A percentile compares a stretch with the other conserved stretches of the same genome.
Evolutionary conservation across 2,113 vertebrate species (phyloP).

Genomic region (Pseudorhombus dupliciocellatus): DNA sequence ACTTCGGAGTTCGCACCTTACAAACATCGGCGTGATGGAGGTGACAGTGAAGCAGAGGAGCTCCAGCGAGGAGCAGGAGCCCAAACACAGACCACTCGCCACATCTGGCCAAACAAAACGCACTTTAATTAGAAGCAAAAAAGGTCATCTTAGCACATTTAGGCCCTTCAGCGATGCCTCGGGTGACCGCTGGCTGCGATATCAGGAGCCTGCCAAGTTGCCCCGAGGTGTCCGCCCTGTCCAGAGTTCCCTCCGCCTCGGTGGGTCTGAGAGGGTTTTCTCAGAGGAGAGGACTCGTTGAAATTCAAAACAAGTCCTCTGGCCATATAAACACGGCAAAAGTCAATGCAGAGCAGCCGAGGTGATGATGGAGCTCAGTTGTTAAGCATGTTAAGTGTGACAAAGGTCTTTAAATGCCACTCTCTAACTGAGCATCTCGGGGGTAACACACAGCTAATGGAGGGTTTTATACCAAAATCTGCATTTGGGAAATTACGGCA

Average conservation of each 20-base stretch:
- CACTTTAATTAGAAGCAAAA: slow-evolving; percentile 72
- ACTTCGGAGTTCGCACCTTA: slow-evolving; percentile 61
- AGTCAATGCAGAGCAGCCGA: slow-evolving; percentile 19
- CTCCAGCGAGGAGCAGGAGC: slow-evolving; percentile 18
- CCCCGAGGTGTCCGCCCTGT: slow-evolving; percentile 34
- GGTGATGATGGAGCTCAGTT: slow-evolving; percentile 4
- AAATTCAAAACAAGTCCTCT: slow-evolving; percentile 37
- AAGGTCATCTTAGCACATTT: slow-evolving; percentile 78
- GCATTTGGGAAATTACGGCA: background rate
- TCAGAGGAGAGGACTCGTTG: slow-evolving; percentile 16
- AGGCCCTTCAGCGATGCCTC: slow-evolving; percentile 52
- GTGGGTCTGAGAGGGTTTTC: slow-evolving; percentile 27
- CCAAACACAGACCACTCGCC: slow-evolving; percentile 11
- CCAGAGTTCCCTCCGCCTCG: slow-evolving; percentile 35
- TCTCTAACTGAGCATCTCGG: background rate
- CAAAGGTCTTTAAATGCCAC: slow-evolving; percentile 36
- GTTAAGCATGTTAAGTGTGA: slow-evolving; percentile 17
- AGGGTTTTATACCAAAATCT: background rate
- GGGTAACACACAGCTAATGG: background rate
- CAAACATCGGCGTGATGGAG: slow-evolving; percentile 27
- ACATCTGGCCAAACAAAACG: slow-evolving; percentile 58
- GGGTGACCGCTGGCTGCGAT: slow-evolving; percentile 42
- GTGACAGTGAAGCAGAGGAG: slow-evolving; percentile 46
- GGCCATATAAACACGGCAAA: slow-evolving; percentile 16
- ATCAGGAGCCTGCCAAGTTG: slow-evolving; percentile 53